Base-by-base conservation (phyloP, 2,797 vertebrate species). In the Pangasius macronema region DNA sequence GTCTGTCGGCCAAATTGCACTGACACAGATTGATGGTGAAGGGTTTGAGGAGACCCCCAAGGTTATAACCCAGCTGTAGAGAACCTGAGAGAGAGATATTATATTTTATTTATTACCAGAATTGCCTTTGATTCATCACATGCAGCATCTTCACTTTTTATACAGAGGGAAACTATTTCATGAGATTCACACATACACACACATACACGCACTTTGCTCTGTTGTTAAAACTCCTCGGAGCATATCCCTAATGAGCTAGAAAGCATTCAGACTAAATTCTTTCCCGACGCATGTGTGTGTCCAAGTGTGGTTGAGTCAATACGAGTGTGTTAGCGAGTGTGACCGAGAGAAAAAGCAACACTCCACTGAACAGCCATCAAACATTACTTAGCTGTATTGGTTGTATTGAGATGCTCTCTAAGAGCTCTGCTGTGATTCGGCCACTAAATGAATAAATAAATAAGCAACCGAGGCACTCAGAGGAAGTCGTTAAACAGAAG, bases 1-100 rank as follows among this genome's bases (percentile, higher is more conserved):
- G 98, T 46, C 98, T 97, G 0, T 98, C 99, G 89, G 96, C 11
- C 92, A 95, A 86, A 81, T 63, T 82, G 33, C 2, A 1, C 51
- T 79, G 76, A 42, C 6, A 42, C 42, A 42, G 7, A 0, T 99
- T 97, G 9, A 61, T 42, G 0, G 98, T 97, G 8, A 61, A 46
- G 0, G 98, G 97, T 85, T 98, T 97, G 90, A 91, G 95, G 84
- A 97, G 96, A 85, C 97, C 97, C 46, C 98, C 97, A 1, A 99
- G 95, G 92, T 95, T 96, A 89, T 99, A 99, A 1, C 96, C 95
- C 83, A 99, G 96, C 93, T 99, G 97, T 82, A 97, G 92, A 79
- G 92, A 42, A 42, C 42, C 42, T 42, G 42, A 51, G 61, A 57
- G 76, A 76, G 14, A 16, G 42, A 42, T 42, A 42, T 42, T 42